Base-by-base conservation (phyloP, 2,888 invertebrate species). In the Meiosimyza platycephala region DNA sequence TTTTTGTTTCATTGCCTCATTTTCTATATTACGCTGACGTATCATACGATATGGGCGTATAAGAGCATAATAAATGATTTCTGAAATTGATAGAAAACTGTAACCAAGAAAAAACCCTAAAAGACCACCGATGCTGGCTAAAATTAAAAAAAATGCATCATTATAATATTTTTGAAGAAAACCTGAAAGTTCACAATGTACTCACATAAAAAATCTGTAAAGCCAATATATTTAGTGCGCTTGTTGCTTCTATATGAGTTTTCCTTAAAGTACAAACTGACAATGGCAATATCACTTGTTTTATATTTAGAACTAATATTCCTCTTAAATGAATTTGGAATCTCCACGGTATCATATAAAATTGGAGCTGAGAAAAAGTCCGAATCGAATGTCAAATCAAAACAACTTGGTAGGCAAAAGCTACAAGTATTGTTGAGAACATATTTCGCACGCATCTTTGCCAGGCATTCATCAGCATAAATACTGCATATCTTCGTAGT, bases 161-260 rank as follows among this genome's bases (percentile, higher is more conserved):
- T 9, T 1, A 7, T 40, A 40, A 40, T 40, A 40, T 40, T 40
- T 40, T 40, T 1, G 0, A 40, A 40, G 9, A 40, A 40, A 9
- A 40, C 40, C 9, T 40, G 0, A 40, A 40, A 40, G 1, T 40
- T 40, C 1, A 9, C 40, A 40, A 9, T 40, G 40, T 40, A 77
- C 92, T 91, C 88, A 93, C 94, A 93, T 71, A 94, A 85, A 84
- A 94, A 92, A 86, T 94, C 93, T 0, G 93, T 93, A 70, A 93
- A 91, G 65, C 93, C 94, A 82, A 93, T 93, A 68, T 94, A 89
- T 85, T 93, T 93, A 65, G 91, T 92, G 85, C 93, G 93, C 3
- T 91, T 90, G 77, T 89, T 90, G 77, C 92, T 91, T 57, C 91
- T 89, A 80, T 93, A 94, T 62, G 91, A 90, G 64, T 90, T 90